phyloP scores from a whole-genome alignment of 2,888 invertebrate genomes.

The Dioctria rufipes region DNA sequence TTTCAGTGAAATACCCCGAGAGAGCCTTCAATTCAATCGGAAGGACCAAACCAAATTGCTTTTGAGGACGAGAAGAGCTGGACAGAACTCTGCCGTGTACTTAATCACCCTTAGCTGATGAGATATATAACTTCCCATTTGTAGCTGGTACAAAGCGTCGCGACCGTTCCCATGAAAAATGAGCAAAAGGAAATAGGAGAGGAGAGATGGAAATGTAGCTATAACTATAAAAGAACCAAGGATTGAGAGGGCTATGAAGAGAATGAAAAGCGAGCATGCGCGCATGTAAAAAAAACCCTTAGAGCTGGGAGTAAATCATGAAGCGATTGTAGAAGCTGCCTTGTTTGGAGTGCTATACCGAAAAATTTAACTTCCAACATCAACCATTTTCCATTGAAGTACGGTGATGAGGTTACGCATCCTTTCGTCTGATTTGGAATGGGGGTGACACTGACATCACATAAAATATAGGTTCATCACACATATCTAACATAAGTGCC shows the following conservation, averaged over 20 bases:
- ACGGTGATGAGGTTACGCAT: conserved; percentile 25
- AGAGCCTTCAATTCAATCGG: conserved; percentile 47
- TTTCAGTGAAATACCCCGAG: conserved; percentile 13
- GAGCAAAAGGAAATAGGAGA: neutral
- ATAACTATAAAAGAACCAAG: no score
- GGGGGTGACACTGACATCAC: neutral
- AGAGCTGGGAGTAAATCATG: conserved; percentile 5
- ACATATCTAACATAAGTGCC: neutral
- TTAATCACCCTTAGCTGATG: conserved; percentile 25
- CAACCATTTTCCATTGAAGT: neutral
- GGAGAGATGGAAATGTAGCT: no score
- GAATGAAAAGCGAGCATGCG: conserved; percentile 17
- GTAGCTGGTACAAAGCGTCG: conserved; percentile 39
- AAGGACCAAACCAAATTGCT: conserved; percentile 28
- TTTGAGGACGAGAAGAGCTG: conserved; percentile 18
- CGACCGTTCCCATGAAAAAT: conserved; percentile 30
- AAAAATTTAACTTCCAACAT: neutral
- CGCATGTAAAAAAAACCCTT: neutral
- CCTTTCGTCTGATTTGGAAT: conserved; percentile 17
- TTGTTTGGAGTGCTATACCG: neutral
- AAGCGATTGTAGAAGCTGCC: conserved; percentile 7
- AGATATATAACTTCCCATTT: conserved; percentile 46
- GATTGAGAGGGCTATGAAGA: neutral
- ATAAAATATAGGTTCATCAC: conserved; percentile 29
- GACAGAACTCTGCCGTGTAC: neutral